Conservation (phyloP, 1,140 invertebrate species). For the Drosophila athabasca region DNA sequence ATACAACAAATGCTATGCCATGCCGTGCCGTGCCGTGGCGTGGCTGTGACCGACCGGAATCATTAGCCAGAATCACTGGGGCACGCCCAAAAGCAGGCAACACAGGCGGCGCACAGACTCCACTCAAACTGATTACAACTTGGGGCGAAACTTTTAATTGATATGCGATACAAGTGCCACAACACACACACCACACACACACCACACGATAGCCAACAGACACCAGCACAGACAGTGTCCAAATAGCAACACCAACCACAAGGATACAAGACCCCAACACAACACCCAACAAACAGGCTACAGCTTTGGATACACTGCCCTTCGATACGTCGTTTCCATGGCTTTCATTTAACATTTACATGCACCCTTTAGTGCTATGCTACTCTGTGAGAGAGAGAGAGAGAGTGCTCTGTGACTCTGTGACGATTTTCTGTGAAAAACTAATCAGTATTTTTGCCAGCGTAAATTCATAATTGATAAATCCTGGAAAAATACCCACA, state of each 20-base stretch:
- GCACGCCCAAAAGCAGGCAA: slow-evolving; percentile 48
- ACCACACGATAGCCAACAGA: neutral
- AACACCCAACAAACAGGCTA: slow-evolving; percentile 5
- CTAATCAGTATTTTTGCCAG: too few relatives aligned
- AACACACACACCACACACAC: slow-evolving; percentile 5
- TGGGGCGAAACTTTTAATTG: slow-evolving; percentile 64
- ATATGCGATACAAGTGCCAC: slow-evolving; percentile 37
- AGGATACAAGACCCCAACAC: neutral
- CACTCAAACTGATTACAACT: slow-evolving; percentile 34
- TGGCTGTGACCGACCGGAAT: slow-evolving; percentile 5
- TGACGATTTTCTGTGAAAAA: too few relatives aligned
- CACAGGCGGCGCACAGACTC: slow-evolving; percentile 18
- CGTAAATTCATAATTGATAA: too few relatives aligned
- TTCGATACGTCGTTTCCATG: too few relatives aligned
- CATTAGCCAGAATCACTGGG: slow-evolving; percentile 61
- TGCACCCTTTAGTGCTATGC: too few relatives aligned
- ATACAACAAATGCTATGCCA: slow-evolving; percentile 19
- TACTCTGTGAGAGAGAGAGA: too few relatives aligned
- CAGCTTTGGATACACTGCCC: too few relatives aligned
- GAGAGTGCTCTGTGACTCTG: too few relatives aligned
- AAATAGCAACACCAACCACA: neutral
- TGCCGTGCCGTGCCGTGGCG: neutral
- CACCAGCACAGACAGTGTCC: slow-evolving; percentile 9
- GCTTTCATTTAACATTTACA: too few relatives aligned
- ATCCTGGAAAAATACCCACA: too few relatives aligned